Percentiles rank a stretch among this genome's conserved stretches.
These are phyloP conservation scores for Dryococelus australis DNA, from an alignment of 2,888 invertebrate species.

Conservation along the genomic window DNA sequence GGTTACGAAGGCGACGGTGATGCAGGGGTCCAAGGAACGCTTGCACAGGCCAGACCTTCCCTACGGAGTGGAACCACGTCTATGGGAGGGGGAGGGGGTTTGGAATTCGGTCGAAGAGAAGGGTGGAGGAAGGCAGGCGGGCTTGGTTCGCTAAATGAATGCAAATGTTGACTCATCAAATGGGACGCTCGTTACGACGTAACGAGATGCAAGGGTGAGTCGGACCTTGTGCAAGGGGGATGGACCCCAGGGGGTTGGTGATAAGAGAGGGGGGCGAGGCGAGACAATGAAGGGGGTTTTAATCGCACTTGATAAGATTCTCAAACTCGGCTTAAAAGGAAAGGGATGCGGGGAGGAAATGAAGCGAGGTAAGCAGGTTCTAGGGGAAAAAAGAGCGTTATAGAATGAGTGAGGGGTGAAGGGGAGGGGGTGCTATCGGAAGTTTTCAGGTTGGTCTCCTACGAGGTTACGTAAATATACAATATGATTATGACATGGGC, in stretches of 20 bases:
- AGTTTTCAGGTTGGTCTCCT: background rate
- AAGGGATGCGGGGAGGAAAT: background rate
- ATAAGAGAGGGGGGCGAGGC: constrained; percentile 20
- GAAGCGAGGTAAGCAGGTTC: constrained; percentile 18
- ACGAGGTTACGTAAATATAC: background rate
- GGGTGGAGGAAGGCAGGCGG: constrained; percentile 27
- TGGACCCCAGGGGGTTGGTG: background rate
- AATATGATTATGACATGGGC: background rate
- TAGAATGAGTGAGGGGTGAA: background rate
- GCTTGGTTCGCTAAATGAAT: constrained; percentile 39
- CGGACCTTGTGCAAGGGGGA: constrained; percentile 2
- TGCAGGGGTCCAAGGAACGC: no score
- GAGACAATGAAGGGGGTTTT: constrained; percentile 22
- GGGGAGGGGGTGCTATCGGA: background rate
- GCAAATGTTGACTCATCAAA: constrained; percentile 45
- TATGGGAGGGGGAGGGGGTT: background rate
- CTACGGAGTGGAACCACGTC: no score
- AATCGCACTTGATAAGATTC: constrained; percentile 35
- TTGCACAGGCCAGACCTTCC: no score
- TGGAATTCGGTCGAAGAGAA: background rate
- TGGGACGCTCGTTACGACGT: constrained; percentile 38
- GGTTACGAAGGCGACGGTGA: no score
- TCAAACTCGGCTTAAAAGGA: constrained; percentile 32
- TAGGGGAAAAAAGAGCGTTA: background rate
- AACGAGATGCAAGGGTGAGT: constrained; percentile 8